These are phyloP conservation scores for Rhynchophorus ferrugineus DNA, from an alignment of 1,140 invertebrate species.

Conservation along the genomic window DNA sequence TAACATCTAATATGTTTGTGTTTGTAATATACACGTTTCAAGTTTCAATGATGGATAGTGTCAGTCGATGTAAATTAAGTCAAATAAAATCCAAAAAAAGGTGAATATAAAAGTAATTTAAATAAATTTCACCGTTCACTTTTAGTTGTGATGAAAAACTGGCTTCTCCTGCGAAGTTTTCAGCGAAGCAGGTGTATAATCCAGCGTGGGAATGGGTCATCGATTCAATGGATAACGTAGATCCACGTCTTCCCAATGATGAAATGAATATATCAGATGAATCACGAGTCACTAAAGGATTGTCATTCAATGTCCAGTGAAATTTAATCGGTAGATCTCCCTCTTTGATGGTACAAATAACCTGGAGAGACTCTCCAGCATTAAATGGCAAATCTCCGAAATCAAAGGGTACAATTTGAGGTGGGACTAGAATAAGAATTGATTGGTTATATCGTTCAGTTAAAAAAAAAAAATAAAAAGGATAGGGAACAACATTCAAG, in stretches of 20 bases:
- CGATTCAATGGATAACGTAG: constrained; percentile 60
- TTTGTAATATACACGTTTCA: too few species aligned
- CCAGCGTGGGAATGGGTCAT: constrained; percentile 59
- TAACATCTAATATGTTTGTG: too few species aligned
- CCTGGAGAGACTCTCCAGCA: constrained; percentile 61
- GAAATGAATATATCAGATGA: constrained; percentile 21
- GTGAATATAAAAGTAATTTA: constrained; percentile 20
- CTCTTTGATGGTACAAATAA: constrained; percentile 63
- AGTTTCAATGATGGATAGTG: not conserved
- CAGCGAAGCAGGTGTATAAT: constrained; percentile 56
- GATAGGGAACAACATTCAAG: too few species aligned
- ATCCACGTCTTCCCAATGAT: constrained; percentile 35
- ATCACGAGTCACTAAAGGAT: constrained; percentile 37
- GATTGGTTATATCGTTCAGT: too few species aligned
- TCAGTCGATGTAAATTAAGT: not conserved
- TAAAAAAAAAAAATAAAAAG: not conserved
- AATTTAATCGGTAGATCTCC: constrained; percentile 61
- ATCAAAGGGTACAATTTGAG: too few species aligned
- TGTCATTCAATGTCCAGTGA: constrained; percentile 57
- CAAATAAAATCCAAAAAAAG: not conserved
- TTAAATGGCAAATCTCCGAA: constrained; percentile 57
- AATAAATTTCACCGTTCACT: constrained; percentile 30
- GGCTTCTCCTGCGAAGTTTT: constrained; percentile 58
- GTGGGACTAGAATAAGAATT: too few species aligned
- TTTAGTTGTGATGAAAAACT: constrained; percentile 23